Evolutionary conservation across 2,113 vertebrate species (phyloP).

Genomic region (Pomatostomus ruficeps): DNA sequence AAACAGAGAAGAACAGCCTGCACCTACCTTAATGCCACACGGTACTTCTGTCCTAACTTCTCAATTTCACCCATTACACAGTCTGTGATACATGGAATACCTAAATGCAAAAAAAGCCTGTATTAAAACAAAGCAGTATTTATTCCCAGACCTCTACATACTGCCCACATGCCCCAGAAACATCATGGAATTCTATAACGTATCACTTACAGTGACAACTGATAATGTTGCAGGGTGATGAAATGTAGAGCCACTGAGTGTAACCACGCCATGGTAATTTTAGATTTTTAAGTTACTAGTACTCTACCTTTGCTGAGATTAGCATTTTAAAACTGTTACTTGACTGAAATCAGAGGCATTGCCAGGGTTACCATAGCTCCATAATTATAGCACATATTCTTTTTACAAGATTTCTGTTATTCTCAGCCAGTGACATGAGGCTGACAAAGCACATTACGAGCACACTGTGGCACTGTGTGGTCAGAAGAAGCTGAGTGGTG

Average conservation of each 20-base stretch:
- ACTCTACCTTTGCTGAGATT: not conserved
- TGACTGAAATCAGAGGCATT: not conserved
- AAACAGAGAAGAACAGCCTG: not conserved
- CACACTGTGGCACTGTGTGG: fast-evolving
- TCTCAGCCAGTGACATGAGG: not conserved
- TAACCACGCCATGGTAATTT: not conserved
- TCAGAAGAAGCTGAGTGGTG: not conserved
- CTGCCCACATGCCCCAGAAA: not conserved
- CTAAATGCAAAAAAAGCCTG: constrained; percentile 51
- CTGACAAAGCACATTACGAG: not conserved
- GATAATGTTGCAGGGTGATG: not conserved
- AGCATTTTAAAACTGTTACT: not conserved
- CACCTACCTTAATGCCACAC: constrained; percentile 90
- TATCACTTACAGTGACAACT: not conserved
- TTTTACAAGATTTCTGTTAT: not conserved
- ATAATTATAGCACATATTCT: fast-evolving
- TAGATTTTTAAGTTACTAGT: not conserved
- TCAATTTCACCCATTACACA: constrained; percentile 99
- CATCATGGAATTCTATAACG: not conserved
- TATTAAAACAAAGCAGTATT: not conserved
- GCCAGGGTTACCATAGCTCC: not conserved
- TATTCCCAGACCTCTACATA: not conserved
- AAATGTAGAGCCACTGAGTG: not conserved
- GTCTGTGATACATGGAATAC: constrained; percentile 96
- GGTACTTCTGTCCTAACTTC: constrained; percentile 94